phyloP scores from a whole-genome alignment of 2,888 invertebrate species.

The Cancer borealis region DNA sequence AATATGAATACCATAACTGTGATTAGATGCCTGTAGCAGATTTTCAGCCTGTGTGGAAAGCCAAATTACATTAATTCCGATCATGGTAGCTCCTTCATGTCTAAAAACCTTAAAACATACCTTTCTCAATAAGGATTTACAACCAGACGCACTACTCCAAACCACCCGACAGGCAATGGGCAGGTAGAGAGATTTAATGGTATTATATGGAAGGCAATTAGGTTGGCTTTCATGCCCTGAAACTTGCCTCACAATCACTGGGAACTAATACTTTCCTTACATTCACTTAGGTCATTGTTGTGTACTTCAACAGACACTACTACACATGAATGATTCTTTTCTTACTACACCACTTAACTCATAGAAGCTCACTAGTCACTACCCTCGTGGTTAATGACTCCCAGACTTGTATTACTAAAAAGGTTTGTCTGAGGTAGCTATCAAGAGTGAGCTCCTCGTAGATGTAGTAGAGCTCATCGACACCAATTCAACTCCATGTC shows the following conservation, averaged over 20 bases:
- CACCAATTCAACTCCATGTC: not conserved
- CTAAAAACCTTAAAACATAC: constrained; percentile 70
- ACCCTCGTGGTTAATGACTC: constrained; percentile 30
- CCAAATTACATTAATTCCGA: constrained; percentile 76
- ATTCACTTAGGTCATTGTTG: constrained; percentile 72
- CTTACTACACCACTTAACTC: not conserved
- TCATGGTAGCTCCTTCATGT: constrained; percentile 77
- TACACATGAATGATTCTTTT: constrained; percentile 62
- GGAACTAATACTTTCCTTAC: constrained; percentile 72
- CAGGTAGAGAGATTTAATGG: constrained; percentile 71
- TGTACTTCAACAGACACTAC: constrained; percentile 69
- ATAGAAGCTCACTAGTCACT: not conserved
- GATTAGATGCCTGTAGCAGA: constrained; percentile 53
- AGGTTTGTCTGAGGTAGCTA: not conserved
- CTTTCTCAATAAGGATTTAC: constrained; percentile 70
- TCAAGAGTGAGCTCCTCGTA: constrained; percentile 26
- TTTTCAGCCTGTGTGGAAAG: constrained; percentile 77
- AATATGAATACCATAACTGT: constrained; percentile 51
- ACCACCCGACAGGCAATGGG: constrained; percentile 75
- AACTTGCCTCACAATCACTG: constrained; percentile 51
- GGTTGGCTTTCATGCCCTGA: constrained; percentile 62
- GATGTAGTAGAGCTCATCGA: constrained; percentile 23
- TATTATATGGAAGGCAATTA: constrained; percentile 77
- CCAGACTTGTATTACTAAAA: constrained; percentile 30
- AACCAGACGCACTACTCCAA: constrained; percentile 75